phyloP scores from a whole-genome alignment of 2,113 vertebrate genomes.

The Catharus fuscescens region DNA sequence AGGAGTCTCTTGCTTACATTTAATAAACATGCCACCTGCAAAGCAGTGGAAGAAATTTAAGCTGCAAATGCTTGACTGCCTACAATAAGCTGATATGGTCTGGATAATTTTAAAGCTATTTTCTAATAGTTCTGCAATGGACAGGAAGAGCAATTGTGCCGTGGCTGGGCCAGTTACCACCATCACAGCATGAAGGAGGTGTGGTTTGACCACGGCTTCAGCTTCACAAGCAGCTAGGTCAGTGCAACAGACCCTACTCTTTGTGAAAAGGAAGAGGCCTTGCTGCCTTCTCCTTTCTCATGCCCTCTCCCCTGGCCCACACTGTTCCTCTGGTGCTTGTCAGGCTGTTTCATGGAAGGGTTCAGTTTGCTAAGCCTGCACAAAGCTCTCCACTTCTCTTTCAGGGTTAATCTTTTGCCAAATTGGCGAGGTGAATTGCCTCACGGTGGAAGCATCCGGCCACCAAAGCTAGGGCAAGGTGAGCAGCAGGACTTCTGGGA shows the following conservation, averaged over 20 bases:
- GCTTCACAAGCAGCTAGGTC: slow-evolving; percentile 18
- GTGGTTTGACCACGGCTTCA: neutral
- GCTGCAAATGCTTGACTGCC: neutral
- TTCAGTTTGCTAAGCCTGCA: rapidly evolving
- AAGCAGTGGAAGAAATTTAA: neutral
- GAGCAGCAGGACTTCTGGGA: slow-evolving; percentile 13
- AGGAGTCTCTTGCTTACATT: neutral
- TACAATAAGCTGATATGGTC: neutral
- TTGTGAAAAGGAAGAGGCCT: neutral
- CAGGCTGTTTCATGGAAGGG: neutral
- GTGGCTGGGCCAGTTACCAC: neutral
- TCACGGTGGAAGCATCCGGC: neutral
- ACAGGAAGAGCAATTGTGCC: neutral
- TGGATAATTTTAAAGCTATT: neutral
- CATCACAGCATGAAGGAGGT: neutral
- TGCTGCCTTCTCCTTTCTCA: neutral
- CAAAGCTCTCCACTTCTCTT: slow-evolving; percentile 1
- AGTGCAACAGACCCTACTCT: neutral
- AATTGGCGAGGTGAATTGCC: neutral
- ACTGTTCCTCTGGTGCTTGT: neutral
- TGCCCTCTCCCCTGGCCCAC: neutral
- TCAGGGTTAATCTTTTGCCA: slow-evolving; percentile 18
- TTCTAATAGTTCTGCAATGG: neutral
- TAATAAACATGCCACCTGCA: neutral
- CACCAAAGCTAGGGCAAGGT: slow-evolving; percentile 35